Base-by-base conservation (phyloP, 1,140 invertebrate genomes). In the Tetramorium simillimum region DNA sequence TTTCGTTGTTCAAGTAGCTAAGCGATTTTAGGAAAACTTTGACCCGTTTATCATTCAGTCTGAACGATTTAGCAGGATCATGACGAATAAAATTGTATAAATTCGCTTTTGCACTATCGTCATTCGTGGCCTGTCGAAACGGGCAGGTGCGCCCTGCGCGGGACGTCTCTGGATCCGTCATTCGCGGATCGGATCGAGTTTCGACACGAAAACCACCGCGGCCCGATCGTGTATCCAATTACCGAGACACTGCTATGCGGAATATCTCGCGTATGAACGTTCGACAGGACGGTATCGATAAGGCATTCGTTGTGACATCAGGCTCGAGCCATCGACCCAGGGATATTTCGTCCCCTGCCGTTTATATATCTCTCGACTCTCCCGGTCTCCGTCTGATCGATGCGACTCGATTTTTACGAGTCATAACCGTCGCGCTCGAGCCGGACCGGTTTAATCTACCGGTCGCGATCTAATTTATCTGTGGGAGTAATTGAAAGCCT, bases 141-240 rank as follows among this genome's bases (percentile, higher is more conserved):
- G n/a, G 58, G 56, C 76, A 81, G 88, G 58, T 84, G 69, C 72
- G 37, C 21, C 21, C n/a, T 21, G 58, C 85, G 33, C 62, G 28
- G 33, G 43, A 58, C 72, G 60, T 37, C 58, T 76, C 72, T 46
- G 72, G 43, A 86, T 86, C 49, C 82, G 53, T 67, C 63, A 51
- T 60, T 72, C 33, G 65, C 49, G 67, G n/a, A 49, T 82, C 82
- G 73, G 82, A 80, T 85, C 75, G 81, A 70, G 87, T 88, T 88
- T 89, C 88, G 84, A 69, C 70, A 86, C 73, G 88, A 86, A 89
- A 89, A 89, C 72, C 60, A 69, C 51, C 33, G 63, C 46, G 43
- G 21, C n/a, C 51, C 84, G 87, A 86, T 86, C 88, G 69, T 82
- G 21, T 28, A 77, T 89, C 88, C 87, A 89, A 89, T 89, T 89